Percentiles rank a stretch among this genome's conserved stretches.
Evolutionary conservation across 2,797 vertebrate genomes (phyloP).

Genomic region (Periophthalmus magnuspinnatus): DNA sequence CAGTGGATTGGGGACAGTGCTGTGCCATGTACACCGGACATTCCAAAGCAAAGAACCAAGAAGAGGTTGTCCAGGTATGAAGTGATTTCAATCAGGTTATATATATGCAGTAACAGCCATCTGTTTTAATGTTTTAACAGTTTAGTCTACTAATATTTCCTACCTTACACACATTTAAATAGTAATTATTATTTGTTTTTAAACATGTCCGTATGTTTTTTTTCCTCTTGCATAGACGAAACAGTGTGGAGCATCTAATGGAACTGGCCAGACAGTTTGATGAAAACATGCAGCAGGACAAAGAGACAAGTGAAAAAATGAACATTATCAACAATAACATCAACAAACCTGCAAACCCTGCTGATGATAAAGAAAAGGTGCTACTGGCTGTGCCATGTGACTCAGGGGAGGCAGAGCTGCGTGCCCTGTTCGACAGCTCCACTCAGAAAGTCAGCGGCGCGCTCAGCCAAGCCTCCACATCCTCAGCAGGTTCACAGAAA

Average conservation of each 20-base stretch:
- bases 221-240: constrained; percentile 69
- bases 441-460: constrained; percentile 84
- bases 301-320: constrained; percentile 68
- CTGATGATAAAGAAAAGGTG: constrained; percentile 20
- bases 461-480: constrained; percentile 79
- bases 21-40: constrained; percentile 82
- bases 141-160: too few species aligned
- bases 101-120: too few species aligned
- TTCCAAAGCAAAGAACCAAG: constrained; percentile 53
- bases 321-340: constrained; percentile 34
- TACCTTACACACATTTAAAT: not conserved
- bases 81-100: not conserved
- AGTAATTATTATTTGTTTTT: not conserved
- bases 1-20: constrained; percentile 89
- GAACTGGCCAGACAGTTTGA: constrained; percentile 94
- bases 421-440: constrained; percentile 89
- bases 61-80: constrained; percentile 68
- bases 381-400: constrained; percentile 61
- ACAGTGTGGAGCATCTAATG: constrained; percentile 88
- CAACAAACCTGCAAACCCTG: constrained; percentile 30
- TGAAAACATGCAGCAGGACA: constrained; percentile 87
- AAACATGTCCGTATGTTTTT: not conserved
- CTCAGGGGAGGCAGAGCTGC: constrained; percentile 83
- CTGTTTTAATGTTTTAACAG: too few species aligned
- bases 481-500: constrained; percentile 60